phyloP scores from a whole-genome alignment of 35 echinoderm and acorn worm species.

The Apostichopus japonicus region DNA sequence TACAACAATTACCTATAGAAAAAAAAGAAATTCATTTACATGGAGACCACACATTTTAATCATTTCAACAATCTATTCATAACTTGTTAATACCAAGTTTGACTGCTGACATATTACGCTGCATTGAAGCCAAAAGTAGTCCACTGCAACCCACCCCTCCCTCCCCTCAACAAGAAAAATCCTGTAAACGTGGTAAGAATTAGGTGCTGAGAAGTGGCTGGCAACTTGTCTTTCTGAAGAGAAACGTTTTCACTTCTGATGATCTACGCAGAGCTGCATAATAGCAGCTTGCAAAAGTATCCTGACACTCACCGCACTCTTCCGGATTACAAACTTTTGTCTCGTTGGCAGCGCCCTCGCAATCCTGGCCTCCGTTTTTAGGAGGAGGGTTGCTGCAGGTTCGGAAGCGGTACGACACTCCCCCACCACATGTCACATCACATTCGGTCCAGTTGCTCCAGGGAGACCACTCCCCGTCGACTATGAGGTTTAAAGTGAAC shows the following conservation, averaged over 20 bases:
- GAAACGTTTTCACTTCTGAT: not conserved
- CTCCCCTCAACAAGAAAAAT: no score
- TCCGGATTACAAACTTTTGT: conserved; percentile 67
- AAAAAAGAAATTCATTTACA: no score
- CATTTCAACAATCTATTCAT: no score
- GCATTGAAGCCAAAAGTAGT: no score
- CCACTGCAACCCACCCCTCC: no score
- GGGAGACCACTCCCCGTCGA: conserved; percentile 85
- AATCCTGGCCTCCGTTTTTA: conserved; percentile 76
- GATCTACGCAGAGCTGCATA: not conserved
- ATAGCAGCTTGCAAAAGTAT: not conserved
- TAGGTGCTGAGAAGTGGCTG: no score
- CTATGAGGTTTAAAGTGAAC: not conserved
- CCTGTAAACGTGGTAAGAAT: no score
- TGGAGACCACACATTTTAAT: no score
- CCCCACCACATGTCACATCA: conserved; percentile 71
- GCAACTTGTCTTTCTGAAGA: no score
- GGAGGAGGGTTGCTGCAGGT: conserved; percentile 85
- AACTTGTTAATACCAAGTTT: no score
- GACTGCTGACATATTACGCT: no score
- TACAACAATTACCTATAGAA: no score
- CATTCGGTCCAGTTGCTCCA: conserved; percentile 88
- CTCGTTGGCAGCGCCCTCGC: conserved; percentile 71
- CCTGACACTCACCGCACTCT: conserved; percentile 51
- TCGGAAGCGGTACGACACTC: conserved; percentile 68